phyloP scores from a whole-genome alignment of 2,113 vertebrate species.

The Oreochromis niloticus region DNA sequence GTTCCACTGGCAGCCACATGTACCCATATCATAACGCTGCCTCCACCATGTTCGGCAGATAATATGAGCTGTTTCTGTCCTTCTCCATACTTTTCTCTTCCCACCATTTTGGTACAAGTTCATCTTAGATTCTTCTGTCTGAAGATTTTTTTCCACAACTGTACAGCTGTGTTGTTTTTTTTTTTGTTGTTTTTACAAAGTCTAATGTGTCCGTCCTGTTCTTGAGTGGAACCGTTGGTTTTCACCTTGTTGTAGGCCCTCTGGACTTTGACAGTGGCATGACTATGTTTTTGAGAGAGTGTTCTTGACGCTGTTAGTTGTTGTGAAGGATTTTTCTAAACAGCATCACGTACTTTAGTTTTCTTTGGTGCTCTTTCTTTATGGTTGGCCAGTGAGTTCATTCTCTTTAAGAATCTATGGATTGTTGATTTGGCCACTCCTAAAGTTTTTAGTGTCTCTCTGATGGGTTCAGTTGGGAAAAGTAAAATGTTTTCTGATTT shows the following conservation, averaged over 20 bases:
- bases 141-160: neutral
- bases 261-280: neutral
- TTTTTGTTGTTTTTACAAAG: neutral
- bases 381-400: neutral
- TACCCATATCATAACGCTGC: neutral
- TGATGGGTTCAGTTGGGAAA: neutral
- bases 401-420: neutral
- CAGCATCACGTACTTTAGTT: neutral
- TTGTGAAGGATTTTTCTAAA: neutral
- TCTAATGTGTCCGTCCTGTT: neutral
- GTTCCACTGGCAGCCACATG: neutral
- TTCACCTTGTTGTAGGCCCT: neutral
- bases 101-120: neutral
- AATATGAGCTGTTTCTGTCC: neutral
- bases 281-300: neutral
- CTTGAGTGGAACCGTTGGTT: neutral
- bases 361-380: neutral
- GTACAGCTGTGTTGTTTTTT: too few relatives aligned
- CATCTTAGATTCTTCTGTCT: neutral
- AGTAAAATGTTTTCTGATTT: neutral
- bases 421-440: neutral
- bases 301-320: neutral
- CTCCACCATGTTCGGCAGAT: neutral
- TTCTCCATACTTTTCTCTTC: neutral
- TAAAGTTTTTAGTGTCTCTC: neutral